phyloP scores from a whole-genome alignment of 1,140 invertebrate species.

The Linepithema humile region DNA sequence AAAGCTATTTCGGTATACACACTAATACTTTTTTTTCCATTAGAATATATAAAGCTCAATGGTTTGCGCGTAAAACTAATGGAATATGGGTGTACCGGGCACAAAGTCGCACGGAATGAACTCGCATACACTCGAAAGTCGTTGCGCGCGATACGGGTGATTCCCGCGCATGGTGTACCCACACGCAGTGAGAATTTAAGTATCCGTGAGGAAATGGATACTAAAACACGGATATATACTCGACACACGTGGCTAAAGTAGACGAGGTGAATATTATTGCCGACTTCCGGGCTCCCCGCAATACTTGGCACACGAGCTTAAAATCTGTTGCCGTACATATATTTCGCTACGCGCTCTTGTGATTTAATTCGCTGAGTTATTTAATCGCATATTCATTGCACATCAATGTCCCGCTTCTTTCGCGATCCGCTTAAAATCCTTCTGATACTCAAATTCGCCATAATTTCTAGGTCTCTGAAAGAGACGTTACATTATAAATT shows the following conservation, averaged over 20 bases:
- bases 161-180: not conserved
- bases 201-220: slow-evolving; percentile 54
- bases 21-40: not conserved
- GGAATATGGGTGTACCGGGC: slow-evolving; percentile 62
- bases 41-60: slow-evolving; percentile 35
- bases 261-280: slow-evolving; percentile 59
- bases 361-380: slow-evolving; percentile 45
- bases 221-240: slow-evolving; percentile 30
- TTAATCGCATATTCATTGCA: slow-evolving; percentile 37
- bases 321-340: not conserved
- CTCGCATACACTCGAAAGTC: slow-evolving; percentile 31
- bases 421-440: slow-evolving; percentile 14
- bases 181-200: slow-evolving; percentile 37
- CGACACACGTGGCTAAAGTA: slow-evolving; percentile 1
- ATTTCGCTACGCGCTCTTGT: not conserved
- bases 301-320: slow-evolving; percentile 28
- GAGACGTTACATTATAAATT: too few relatives aligned
- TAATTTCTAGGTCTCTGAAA: too few relatives aligned
- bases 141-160: slow-evolving; percentile 1
- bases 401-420: slow-evolving; percentile 19
- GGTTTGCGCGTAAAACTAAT: slow-evolving; percentile 63
- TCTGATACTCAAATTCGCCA: slow-evolving; percentile 20
- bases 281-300: slow-evolving; percentile 41
- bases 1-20: not conserved
- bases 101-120: slow-evolving; percentile 52